Base-by-base conservation (phyloP, 2,797 vertebrate genomes). In the Pangasius mekongensis region DNA sequence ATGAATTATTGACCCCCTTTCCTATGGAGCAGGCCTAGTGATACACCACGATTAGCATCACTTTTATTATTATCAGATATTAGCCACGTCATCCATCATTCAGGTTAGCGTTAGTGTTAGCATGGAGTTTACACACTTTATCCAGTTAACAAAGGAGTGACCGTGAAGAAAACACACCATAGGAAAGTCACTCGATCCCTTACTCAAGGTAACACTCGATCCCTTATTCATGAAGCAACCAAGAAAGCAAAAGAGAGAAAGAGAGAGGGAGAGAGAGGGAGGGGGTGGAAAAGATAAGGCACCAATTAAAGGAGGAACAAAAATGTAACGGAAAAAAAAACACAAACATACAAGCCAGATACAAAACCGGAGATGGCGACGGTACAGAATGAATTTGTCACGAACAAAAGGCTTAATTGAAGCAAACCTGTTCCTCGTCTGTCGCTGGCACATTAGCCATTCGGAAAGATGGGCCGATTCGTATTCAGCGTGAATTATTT, bases 321-420 rank as follows among this genome's bases (percentile, higher is more conserved):
- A 92, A 89, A 92, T 0, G 88, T 92, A 94, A 92, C 94, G 91
- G 74, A 86, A 91, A 87, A 87, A 87, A 92, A 87, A 87, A 74
- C 80, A 94, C 89, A 94, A 94, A 94, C 94, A 93, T 92, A 92
- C 92, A 93, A 96, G 95, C 93, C 93, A 95, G 95, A 92, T 94
- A 96, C 94, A 96, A 96, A 97, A 96, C 92, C 92, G 94, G 93
- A 95, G 94, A 94, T 91, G 91, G 91, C 90, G 93, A 94, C 90
- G 88, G 92, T 91, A 94, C 95, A 94, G 96, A 91, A 95, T 95
- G 93, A 96, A 96, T 97, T 96, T 97, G 97, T 97, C 93, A 89
- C 93, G 92, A 95, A 98, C 97, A 97, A 98, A 97, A 96, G 94
- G 94, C 92, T 97, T 97, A 97, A 98, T 96, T 98, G 97, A 98